Base-by-base conservation (phyloP, 2,113 vertebrate species). In the Ia io region DNA sequence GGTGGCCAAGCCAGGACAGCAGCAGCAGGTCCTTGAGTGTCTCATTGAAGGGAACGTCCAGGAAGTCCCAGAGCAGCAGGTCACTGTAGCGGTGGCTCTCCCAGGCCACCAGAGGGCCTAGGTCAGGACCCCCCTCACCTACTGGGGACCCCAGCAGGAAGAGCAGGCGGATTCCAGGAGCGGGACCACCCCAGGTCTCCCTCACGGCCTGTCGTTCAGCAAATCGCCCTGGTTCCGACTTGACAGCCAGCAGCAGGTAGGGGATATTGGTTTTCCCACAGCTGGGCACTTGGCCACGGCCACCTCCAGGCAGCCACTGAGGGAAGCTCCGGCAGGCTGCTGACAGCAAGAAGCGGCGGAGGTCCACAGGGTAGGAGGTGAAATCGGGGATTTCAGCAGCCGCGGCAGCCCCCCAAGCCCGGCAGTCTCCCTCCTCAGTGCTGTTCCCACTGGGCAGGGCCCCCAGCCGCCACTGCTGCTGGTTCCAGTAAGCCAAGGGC, bases 31-130 rank as follows among this genome's bases (percentile, higher is more conserved):
- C 99, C 82, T 99, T 99, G 35, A 99, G 97, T 0, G 99, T 99
- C 92, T 98, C 90, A 95, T 99, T 99, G 96, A 99, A 99, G 93
- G 99, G 99, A 0, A 98, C 98, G 16, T 99, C 99, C 20, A 98
- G 91, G 95, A 98, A 99, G 77, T 99, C 98, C 99, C 99, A 99
- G 97, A 99, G 98, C 71, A 99, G 98, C 17, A 99, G 93, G 97
- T 99, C 99, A 3, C 88, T 23, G 9, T 98, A 98, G 20, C 42
- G 96, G 17, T 0, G 16, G 93, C 98, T 98, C 97, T 99, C 99
- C 47, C 98, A 98, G 14, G 11, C 88, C 69, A 99, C 93, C 96
- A 99, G 98, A 5, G 78, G 51, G 0, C 98, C 97, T 5, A 99
- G 97, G 80, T 99, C 98, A 0, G 99, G 99, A 16, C 98, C 98